Evolutionary conservation across 2,888 invertebrate genomes (phyloP), one percentile per base, ranked within the genome.

Genomic region (Lepidocyrtoides sp.): DNA sequence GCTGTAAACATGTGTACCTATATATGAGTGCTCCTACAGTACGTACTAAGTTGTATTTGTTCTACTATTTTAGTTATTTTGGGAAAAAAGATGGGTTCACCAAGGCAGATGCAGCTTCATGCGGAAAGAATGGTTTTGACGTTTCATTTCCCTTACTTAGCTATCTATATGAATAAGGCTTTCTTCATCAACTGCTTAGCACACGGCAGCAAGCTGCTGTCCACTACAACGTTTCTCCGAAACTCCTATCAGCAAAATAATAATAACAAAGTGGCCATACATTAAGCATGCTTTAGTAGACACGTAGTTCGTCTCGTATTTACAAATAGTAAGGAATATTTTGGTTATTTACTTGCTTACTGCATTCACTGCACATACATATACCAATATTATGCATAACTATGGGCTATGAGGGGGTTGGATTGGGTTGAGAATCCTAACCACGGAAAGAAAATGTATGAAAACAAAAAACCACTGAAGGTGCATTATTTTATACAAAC

Each of bases 121-220:
- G 89, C 72, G 72, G 82, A 89, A 88, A 36, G 36, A 69, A 89
- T 57, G 89, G 72, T 89, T 89, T 89, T 89, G 89, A 82, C 89
- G 82, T 89, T 44, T 82, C 81, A 81, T 81, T 88, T 88, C 81
- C 88, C 88, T 88, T 48, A 82, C 72, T 82, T 89, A 89, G 89
- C 72, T 72, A 89, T 89, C 29, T 69, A 26, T 60, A 23, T 26
- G n/a, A n/a, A n/a, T n/a, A 41, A 44, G 69, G 23, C 72, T 72
- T 72, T 72, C 63, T 60, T 88, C 89, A 88, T 89, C 72, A 82
- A 82, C 36, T 20, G 23, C 81, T 79, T 82, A 82, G 82, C 69
- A 69, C 89, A 82, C 89, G 89, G 82, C 57, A 72, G 81, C 89
- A 89, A 89, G 89, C 89, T 89, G 89, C 41, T 89, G 89, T 77